Evolutionary conservation across 2,888 invertebrate genomes (phyloP).

Genomic region (Diadromus collaris): DNA sequence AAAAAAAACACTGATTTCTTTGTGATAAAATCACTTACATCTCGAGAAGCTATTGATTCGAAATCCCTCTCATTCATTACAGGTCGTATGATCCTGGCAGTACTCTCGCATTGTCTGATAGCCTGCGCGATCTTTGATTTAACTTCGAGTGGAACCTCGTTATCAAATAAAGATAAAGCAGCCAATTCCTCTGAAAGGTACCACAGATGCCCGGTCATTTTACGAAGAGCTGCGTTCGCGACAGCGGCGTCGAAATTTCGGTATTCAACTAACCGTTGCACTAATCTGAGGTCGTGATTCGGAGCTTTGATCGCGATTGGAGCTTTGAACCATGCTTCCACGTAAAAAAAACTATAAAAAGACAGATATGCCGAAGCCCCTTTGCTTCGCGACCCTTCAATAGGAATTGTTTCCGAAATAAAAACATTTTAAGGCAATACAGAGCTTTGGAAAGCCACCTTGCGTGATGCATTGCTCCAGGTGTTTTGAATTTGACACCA

Average conservation of each 20-base stretch:
- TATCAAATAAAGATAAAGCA: conserved; percentile 25
- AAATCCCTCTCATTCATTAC: not conserved
- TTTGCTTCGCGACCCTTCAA: conserved; percentile 22
- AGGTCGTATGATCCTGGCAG: not conserved
- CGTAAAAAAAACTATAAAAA: conserved; percentile 50
- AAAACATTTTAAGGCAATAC: conserved; percentile 36
- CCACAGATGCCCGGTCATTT: conserved; percentile 36
- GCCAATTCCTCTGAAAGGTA: conserved; percentile 36
- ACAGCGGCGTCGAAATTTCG: conserved; percentile 6
- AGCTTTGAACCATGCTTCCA: conserved; percentile 16
- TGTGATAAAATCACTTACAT: conserved; percentile 37
- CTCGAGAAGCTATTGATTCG: not conserved
- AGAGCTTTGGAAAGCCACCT: conserved; percentile 38
- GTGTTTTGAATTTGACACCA: too few species aligned
- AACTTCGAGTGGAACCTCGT: conserved; percentile 7
- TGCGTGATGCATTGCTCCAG: conserved; percentile 40
- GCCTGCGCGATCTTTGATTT: not conserved
- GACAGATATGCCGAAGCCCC: conserved; percentile 33
- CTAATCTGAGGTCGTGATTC: conserved; percentile 13
- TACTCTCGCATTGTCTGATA: not conserved
- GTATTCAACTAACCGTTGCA: not conserved
- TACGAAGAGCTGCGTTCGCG: conserved; percentile 33
- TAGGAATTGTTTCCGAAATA: conserved; percentile 19
- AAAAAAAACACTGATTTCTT: conserved; percentile 21
- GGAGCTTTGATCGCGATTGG: conserved; percentile 21